Conservation (phyloP, 30 jellyfish, hydroid and myxozoan genomes). For the Aurelia sp. region DNA sequence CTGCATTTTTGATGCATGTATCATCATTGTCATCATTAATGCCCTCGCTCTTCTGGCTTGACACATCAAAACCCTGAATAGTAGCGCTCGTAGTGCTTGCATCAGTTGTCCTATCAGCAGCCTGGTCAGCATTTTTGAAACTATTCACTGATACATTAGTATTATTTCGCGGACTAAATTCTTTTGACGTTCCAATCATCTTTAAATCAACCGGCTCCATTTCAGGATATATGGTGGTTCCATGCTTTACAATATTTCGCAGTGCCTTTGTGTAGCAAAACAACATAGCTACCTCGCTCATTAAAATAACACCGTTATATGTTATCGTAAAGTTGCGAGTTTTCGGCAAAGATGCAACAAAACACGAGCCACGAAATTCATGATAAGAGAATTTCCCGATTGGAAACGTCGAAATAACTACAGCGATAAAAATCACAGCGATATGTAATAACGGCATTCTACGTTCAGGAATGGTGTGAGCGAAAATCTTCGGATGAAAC, state of each 20-base stretch:
- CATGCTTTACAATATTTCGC: background rate
- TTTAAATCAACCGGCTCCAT: no score
- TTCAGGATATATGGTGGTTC: no score
- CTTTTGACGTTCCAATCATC: no score
- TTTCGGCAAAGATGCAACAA: background rate
- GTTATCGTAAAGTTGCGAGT: conserved; percentile 11
- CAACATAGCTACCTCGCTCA: background rate
- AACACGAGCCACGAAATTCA: conserved; percentile 20
- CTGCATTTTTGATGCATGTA: no score
- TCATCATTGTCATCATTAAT: no score
- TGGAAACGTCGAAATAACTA: conserved; percentile 15
- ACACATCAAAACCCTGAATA: no score
- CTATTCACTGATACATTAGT: no score
- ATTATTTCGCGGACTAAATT: no score
- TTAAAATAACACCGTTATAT: background rate
- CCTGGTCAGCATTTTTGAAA: no score
- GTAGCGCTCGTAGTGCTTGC: no score
- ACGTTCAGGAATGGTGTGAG: background rate
- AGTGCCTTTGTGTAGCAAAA: background rate
- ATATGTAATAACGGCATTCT: background rate
- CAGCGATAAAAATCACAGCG: conserved; percentile 16
- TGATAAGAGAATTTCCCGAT: conserved; percentile 18
- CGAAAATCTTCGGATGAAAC: background rate
- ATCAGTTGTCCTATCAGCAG: no score
- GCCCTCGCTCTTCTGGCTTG: no score